A percentile compares a stretch with the other conserved stretches of the same genome.
Conservation (phyloP, 2,888 invertebrate species). For the Stratiomys singularior region DNA sequence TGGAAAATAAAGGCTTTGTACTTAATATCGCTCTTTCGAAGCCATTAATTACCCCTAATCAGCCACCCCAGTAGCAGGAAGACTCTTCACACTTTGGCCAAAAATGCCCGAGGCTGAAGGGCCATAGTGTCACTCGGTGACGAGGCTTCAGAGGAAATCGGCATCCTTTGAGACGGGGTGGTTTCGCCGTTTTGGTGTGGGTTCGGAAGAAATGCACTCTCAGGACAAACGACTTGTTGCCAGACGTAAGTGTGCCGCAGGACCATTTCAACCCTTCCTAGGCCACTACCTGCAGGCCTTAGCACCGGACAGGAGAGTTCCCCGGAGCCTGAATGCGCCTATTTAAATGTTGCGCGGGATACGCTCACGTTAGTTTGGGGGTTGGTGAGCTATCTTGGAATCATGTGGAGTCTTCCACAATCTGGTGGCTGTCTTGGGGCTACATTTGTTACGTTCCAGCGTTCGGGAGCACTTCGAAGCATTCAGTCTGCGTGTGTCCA, state of each 20-base stretch:
- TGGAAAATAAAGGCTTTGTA: background rate
- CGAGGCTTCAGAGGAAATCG: background rate
- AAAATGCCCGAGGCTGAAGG: background rate
- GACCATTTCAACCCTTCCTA: background rate
- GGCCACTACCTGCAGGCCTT: background rate
- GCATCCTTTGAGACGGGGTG: background rate
- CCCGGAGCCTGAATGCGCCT: background rate
- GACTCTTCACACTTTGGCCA: background rate
- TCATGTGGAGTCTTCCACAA: slow-evolving; percentile 10
- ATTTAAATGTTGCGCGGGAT: background rate
- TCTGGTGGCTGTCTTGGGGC: slow-evolving; percentile 7
- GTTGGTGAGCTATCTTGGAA: background rate
- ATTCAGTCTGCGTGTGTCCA: slow-evolving; percentile 14
- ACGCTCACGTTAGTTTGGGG: background rate
- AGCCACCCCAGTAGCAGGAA: too few species aligned
- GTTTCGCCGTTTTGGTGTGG: background rate
- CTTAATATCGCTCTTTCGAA: background rate
- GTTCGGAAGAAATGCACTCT: too few species aligned
- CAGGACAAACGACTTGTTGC: background rate
- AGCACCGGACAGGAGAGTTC: background rate
- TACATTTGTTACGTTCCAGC: background rate
- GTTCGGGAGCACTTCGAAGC: slow-evolving; percentile 7
- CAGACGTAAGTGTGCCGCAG: background rate
- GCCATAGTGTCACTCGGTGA: background rate
- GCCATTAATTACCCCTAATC: background rate